These are phyloP conservation scores for Anolis carolinensis DNA, from an alignment of 2,113 vertebrate genomes.

Conservation along the genomic window DNA sequence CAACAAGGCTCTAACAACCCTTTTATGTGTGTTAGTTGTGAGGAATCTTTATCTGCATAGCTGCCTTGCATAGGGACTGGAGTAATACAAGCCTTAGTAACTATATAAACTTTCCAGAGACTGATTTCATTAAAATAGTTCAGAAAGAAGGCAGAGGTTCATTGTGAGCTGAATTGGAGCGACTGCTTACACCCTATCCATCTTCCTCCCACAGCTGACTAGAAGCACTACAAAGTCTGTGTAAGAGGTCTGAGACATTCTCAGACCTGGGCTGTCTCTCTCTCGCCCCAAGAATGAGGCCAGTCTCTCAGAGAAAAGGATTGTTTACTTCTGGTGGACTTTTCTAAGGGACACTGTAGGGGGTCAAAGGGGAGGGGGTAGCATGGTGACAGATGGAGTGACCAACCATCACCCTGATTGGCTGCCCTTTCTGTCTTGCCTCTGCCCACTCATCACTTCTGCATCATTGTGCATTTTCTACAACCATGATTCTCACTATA, in stretches of 20 bases:
- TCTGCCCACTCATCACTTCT: background rate
- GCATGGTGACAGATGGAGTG: conserved; percentile 4
- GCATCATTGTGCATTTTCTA: background rate
- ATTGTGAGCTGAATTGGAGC: background rate
- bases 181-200: background rate
- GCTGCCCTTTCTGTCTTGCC: background rate
- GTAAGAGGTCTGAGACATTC: no score
- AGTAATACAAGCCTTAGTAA: background rate
- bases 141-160: background rate
- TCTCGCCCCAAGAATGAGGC: background rate
- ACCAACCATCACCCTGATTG: conserved; percentile 32
- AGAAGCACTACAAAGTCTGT: background rate
- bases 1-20: background rate
- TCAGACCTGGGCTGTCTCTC: background rate
- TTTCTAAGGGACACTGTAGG: conserved; percentile 1
- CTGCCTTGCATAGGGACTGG: background rate
- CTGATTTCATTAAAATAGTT: background rate
- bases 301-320: conserved; percentile 1
- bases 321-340: background rate
- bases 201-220: background rate
- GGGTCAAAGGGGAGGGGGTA: background rate
- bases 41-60: no score
- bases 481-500: conserved; percentile 31
- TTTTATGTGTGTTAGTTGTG: no score
- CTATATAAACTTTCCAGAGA: background rate